phyloP scores from a whole-genome alignment of 2,797 vertebrate genomes.

The Tapera naevia region DNA sequence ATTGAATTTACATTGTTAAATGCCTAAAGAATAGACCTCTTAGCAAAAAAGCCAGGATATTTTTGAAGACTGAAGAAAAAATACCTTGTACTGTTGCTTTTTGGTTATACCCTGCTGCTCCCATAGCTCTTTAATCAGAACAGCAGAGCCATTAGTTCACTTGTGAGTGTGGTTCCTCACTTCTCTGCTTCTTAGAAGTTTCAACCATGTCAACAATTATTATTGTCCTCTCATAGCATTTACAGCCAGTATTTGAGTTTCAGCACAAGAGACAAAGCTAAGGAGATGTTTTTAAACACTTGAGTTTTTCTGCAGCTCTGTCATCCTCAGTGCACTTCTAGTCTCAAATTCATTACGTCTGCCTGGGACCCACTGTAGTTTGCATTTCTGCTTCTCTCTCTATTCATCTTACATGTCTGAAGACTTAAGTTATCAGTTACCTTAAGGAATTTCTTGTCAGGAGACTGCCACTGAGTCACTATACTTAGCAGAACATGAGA shows the following conservation, averaged over 20 bases:
- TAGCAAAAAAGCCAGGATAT: fast-evolving
- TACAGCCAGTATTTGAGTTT: neutral
- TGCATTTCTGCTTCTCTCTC: neutral
- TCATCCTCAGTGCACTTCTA: neutral
- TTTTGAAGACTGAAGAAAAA: neutral
- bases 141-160: neutral
- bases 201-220: neutral
- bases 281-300: neutral
- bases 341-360: neutral
- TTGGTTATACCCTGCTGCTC: neutral
- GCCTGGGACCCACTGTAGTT: neutral
- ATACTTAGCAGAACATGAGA: neutral
- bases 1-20: neutral
- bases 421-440: neutral
- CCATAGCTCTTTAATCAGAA: neutral
- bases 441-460: neutral
- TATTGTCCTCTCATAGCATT: neutral
- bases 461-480: neutral
- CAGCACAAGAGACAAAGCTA: neutral
- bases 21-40: neutral
- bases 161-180: neutral
- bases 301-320: neutral
- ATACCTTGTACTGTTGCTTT: neutral
- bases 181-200: neutral
- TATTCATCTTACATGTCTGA: neutral